Conservation (phyloP, 2,888 invertebrate species). For the Platypus cylindrus region DNA sequence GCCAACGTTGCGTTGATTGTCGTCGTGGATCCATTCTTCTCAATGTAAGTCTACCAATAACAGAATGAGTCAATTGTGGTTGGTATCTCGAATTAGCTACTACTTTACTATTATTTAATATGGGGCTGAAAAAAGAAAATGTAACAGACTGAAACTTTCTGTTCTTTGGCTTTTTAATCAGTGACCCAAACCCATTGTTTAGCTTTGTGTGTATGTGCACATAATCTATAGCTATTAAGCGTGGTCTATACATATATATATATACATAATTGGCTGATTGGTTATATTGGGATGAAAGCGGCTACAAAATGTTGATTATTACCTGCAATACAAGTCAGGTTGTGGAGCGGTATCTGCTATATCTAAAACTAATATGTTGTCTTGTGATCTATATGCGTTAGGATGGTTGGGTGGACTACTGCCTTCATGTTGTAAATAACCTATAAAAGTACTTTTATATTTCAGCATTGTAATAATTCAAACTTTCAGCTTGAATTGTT, state of each 20-base stretch:
- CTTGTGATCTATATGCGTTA: slow-evolving; percentile 22
- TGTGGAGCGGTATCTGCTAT: slow-evolving; percentile 68
- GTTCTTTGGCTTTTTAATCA: neutral
- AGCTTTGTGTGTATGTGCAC: neutral
- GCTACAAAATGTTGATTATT: slow-evolving; percentile 6
- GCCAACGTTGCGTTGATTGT: slow-evolving; percentile 86
- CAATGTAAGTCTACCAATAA: slow-evolving; percentile 50
- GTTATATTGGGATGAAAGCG: neutral
- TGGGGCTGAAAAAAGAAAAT: slow-evolving; percentile 12
- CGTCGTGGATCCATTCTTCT: slow-evolving; percentile 74
- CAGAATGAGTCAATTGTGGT: slow-evolving; percentile 14
- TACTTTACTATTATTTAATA: too few species aligned
- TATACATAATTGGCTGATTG: neutral
- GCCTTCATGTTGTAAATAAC: slow-evolving; percentile 89
- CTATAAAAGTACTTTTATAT: too few species aligned
- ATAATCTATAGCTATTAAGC: neutral
- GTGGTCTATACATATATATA: neutral
- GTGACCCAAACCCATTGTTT: slow-evolving; percentile 2
- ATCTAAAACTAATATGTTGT: slow-evolving; percentile 61
- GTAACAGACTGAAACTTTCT: slow-evolving; percentile 4
- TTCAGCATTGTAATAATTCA: too few species aligned
- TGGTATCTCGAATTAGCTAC: slow-evolving; percentile 9
- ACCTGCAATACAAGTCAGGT: slow-evolving; percentile 58
- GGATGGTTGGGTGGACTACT: slow-evolving; percentile 50
- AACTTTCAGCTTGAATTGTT: too few species aligned